Evolutionary conservation across 2,888 invertebrate genomes (phyloP).

Genomic region (Andrena camellia): DNA sequence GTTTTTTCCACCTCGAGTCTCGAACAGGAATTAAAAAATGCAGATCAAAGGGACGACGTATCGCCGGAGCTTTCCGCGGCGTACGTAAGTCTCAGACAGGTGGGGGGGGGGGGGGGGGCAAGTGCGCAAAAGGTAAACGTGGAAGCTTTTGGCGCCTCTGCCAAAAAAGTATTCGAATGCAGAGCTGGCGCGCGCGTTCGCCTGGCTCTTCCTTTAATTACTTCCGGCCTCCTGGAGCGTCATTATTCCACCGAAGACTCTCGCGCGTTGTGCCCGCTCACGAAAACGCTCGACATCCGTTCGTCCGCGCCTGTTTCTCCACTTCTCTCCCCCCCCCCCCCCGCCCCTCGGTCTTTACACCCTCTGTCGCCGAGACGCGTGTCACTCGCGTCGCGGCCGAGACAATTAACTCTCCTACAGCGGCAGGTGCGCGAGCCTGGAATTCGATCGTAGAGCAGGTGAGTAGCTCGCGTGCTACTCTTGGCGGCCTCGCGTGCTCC

Average conservation of each 20-base stretch:
- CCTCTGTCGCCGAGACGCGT: conserved; percentile 11
- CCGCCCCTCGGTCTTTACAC: neutral
- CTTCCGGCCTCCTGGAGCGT: conserved; percentile 50
- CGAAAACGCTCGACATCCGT: conserved; percentile 32
- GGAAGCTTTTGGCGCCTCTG: conserved; percentile 6
- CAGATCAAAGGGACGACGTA: neutral
- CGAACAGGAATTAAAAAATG: conserved; percentile 11
- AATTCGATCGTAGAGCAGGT: conserved; percentile 73
- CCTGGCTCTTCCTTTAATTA: conserved; percentile 62
- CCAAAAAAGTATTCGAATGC: conserved; percentile 49
- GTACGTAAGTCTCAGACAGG: neutral
- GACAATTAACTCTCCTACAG: conserved; percentile 66
- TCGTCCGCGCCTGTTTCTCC: neutral
- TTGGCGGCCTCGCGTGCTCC: conserved; percentile 62
- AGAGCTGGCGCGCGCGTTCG: neutral
- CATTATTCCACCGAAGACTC: conserved; percentile 46
- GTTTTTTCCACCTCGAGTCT: neutral
- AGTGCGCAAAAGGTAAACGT: conserved; percentile 3
- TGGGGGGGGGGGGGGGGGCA: neutral
- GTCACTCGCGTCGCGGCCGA: conserved; percentile 14
- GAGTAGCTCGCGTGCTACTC: conserved; percentile 68
- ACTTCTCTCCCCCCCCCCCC: neutral
- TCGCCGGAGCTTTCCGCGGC: neutral
- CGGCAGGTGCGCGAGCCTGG: conserved; percentile 67
- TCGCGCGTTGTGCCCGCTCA: conserved; percentile 11